Evolutionary conservation across 2,888 invertebrate genomes (phyloP), one percentile per base, ranked within the genome.

Genomic region (Mycogona germanica): DNA sequence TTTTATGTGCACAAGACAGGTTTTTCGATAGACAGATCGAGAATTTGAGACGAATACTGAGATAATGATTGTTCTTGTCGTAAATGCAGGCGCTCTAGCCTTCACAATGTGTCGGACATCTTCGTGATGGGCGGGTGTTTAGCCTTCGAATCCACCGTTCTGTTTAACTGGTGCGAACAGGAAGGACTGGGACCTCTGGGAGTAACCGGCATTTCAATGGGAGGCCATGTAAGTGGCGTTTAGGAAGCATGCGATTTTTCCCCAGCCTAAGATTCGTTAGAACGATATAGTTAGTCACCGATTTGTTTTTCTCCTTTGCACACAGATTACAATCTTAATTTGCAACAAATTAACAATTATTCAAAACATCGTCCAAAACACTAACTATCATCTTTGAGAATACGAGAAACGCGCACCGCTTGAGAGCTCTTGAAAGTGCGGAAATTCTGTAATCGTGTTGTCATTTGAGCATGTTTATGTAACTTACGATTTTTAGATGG

Each of bases 101-200:
- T 98, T 49, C 86, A 87, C 68, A 87, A 96, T 73, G 96, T 97
- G 3, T 88, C 91, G 21, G 97, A 98, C 70, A 85, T 98, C 67
- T 96, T 98, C 76, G 88, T 97, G 60, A 98, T 98, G 97, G 97
- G 97, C 55, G 96, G 92, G 41, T 91, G 95, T 66, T 75, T 98
- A 56, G 87, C 97, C 59, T 76, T 96, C 63, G 98, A 98, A 73
- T 84, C 88, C 0, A 73, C 92, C 62, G 93, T 86, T 47, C 74
- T 98, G 60, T 78, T 97, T 60, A 84, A 92, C 70, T 97, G 95
- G 95, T 89, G 91, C 68, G 88, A 92, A 71, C 74, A 79, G 53
- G 79, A 87, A 67, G 95, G 93, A 14, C 84, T 84, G 62, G 92
- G 93, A 12, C 96, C 97, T 0, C 75, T 97, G 23, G 95, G 93